phyloP scores from a whole-genome alignment of 2,888 invertebrate species.

The Heteropelma amictum region DNA sequence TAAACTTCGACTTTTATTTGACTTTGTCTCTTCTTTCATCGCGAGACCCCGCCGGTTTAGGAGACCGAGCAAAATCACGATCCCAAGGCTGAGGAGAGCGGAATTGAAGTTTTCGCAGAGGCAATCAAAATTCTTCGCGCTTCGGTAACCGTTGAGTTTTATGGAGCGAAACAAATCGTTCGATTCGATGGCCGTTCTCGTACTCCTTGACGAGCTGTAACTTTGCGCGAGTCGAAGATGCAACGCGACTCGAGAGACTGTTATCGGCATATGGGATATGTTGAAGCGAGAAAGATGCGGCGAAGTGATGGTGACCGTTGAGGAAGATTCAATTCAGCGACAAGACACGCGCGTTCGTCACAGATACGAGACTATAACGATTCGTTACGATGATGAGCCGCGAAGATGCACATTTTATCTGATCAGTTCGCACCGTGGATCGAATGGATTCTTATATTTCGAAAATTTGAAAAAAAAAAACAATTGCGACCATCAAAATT shows the following conservation, averaged over 20 bases:
- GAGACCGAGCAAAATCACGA: conserved; percentile 22
- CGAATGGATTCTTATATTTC: no score
- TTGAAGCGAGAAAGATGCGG: neutral
- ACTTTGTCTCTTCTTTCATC: neutral
- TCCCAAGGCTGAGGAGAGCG: conserved; percentile 42
- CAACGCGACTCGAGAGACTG: conserved; percentile 2
- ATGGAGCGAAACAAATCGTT: conserved; percentile 62
- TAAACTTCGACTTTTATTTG: neutral
- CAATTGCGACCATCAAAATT: no score
- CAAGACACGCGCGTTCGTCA: neutral
- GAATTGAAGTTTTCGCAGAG: conserved; percentile 34
- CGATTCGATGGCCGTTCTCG: conserved; percentile 47
- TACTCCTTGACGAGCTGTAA: conserved; percentile 31
- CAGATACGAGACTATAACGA: neutral
- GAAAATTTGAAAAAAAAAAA: no score
- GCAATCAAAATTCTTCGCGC: conserved; percentile 58
- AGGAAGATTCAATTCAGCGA: neutral
- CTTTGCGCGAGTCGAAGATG: neutral
- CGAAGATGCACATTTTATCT: no score
- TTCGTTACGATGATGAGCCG: neutral
- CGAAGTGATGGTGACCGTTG: neutral
- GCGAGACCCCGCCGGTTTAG: neutral
- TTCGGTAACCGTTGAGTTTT: conserved; percentile 59
- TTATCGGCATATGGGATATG: conserved; percentile 7
- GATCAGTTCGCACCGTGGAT: no score